Percentiles rank a stretch among this genome's conserved stretches.
Conservation (phyloP, 2,797 vertebrate species). For the Paguma larvata region DNA sequence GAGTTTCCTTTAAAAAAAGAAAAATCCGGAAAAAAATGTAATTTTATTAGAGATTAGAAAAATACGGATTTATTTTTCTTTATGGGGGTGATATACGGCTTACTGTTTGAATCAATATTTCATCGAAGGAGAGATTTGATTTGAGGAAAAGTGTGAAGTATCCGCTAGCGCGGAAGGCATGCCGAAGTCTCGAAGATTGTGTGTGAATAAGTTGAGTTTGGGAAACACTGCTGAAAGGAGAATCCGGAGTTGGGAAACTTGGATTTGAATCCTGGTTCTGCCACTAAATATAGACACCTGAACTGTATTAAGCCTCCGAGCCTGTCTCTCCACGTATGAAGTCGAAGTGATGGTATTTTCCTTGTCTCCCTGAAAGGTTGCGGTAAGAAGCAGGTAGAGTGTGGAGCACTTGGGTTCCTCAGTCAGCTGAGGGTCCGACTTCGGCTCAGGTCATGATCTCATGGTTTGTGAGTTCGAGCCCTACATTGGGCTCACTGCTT, state of each 20-base stretch:
- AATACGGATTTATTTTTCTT: conserved; percentile 43
- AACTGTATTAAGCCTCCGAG: neutral
- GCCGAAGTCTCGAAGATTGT: neutral
- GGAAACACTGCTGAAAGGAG: neutral
- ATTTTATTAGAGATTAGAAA: conserved; percentile 3
- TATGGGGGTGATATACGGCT: neutral
- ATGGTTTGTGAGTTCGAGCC: no score
- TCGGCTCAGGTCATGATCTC: no score
- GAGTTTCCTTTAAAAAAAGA: neutral
- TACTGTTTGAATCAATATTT: conserved; percentile 48
- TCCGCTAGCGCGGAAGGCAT: neutral
- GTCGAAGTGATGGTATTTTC: conserved; percentile 18
- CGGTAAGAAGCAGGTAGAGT: neutral
- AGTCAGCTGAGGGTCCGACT: no score
- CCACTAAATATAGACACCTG: neutral
- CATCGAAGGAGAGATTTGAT: neutral
- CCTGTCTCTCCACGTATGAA: neutral
- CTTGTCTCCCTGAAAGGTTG: conserved; percentile 18
- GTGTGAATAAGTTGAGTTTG: neutral
- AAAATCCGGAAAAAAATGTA: neutral
- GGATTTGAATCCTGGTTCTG: conserved; percentile 22
- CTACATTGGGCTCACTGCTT: no score
- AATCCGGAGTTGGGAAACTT: neutral
- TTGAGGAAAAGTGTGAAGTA: conserved; percentile 53
- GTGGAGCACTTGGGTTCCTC: no score